Evolutionary conservation across 2,888 invertebrate species (phyloP).

Genomic region (Calameuta idolon): DNA sequence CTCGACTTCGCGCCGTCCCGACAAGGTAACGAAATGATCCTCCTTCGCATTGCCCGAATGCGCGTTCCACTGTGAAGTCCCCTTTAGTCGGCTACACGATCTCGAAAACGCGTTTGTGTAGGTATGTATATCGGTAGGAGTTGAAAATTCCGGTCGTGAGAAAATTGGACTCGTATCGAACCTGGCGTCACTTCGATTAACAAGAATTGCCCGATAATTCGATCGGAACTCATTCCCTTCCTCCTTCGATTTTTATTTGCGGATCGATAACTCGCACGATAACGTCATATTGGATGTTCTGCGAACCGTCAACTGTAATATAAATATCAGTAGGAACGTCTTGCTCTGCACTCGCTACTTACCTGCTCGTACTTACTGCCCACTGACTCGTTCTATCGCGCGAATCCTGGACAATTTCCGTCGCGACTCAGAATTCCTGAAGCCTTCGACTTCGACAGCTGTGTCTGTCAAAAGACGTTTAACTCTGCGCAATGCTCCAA

Average conservation of each 20-base stretch:
- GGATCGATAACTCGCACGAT: neutral
- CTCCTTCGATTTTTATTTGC: neutral
- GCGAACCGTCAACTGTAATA: neutral
- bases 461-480: neutral
- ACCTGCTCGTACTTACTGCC: neutral
- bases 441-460: neutral
- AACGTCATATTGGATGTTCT: neutral
- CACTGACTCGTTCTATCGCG: neutral
- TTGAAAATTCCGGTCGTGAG: neutral
- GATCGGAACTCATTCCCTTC: neutral
- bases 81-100: neutral
- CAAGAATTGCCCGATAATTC: neutral
- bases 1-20: neutral
- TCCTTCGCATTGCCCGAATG: neutral
- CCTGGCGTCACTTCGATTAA: neutral
- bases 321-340: neutral
- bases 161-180: neutral
- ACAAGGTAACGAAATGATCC: neutral
- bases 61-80: neutral
- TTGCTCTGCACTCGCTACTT: neutral
- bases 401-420: neutral
- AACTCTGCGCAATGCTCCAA: neutral
- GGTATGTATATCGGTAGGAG: neutral
- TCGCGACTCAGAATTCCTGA: neutral
- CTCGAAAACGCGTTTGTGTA: neutral